Evolutionary conservation across 2,888 invertebrate species (phyloP), one percentile per base, ranked within the genome.

Genomic region (Tanytarsus gracilentus): DNA sequence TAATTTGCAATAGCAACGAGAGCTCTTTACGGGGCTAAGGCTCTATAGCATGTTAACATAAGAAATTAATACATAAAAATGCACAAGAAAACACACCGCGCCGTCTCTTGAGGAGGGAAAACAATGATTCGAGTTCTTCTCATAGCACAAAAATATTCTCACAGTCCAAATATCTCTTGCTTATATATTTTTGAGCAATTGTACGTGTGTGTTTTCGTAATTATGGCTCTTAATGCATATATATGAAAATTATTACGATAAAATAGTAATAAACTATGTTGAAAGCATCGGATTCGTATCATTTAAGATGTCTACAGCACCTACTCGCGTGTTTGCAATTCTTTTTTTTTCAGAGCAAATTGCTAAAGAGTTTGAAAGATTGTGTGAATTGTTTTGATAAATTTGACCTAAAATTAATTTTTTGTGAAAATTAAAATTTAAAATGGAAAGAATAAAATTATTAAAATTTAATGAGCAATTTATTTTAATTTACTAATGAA

Each of bases 161-260:
- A 58, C 58, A 58, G 30, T 58, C 58, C 58, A 58, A 48, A 58
- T 58, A n/a, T 58, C 58, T 58, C 14, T 49, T 49, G 6, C 30
- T 6, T 8, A 30, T 30, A 30, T 30, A 16, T 9, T 25, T 16
- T 3, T 39, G 30, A 2, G n/a, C 9, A 25, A 26, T 14, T 16
- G 18, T 21, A 16, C 27, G 23, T 2, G 48, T 8, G 6, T 30
- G 36, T 21, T 55, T 55, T 51, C 39, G 53, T 39, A 55, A 55
- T 55, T 30, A 55, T 36, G 44, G 44, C 44, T 18, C 44, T 44
- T 44, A 44, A 44, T 44, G 11, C 23, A 44, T 21, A 44, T 11
- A n/a, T n/a, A n/a, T n/a, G n/a, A n/a, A n/a, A n/a, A n/a, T n/a
- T n/a, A 44, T 44, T 44, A 44, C 44, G 44, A 18, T 44, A 44